Evolutionary conservation across 2,797 vertebrate species (phyloP).

Genomic region (Epinephelus coioides): DNA sequence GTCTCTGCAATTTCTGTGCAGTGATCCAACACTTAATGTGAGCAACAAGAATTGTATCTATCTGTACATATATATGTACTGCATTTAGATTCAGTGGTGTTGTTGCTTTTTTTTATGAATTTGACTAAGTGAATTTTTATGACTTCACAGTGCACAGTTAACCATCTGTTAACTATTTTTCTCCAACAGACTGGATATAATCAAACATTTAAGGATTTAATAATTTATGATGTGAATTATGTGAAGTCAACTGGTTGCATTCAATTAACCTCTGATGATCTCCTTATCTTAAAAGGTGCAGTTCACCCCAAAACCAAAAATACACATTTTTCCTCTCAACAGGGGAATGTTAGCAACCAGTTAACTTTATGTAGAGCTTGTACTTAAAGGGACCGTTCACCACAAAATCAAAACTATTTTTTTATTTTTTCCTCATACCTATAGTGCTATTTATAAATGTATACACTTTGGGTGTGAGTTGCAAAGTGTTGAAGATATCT

Average conservation of each 20-base stretch:
- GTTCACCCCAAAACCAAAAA: too few relatives aligned
- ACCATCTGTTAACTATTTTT: not conserved
- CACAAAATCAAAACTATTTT: too few relatives aligned
- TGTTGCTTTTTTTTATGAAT: not conserved
- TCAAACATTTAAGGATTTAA: not conserved
- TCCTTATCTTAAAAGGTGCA: not conserved
- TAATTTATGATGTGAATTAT: not conserved
- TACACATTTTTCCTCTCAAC: too few relatives aligned
- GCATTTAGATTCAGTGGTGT: not conserved
- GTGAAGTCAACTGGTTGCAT: not conserved
- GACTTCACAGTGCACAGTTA: not conserved
- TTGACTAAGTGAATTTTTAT: not conserved
- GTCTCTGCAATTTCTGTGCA: not conserved
- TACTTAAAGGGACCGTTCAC: too few relatives aligned
- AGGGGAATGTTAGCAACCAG: too few relatives aligned
- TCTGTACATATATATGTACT: not conserved
- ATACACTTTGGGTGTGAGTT: too few relatives aligned
- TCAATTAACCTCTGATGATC: not conserved
- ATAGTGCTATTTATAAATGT: too few relatives aligned
- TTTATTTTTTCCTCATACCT: too few relatives aligned
- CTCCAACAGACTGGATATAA: not conserved
- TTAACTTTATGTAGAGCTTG: too few relatives aligned
- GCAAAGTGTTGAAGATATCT: too few relatives aligned
- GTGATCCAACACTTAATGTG: not conserved
- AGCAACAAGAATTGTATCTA: slow-evolving; percentile 9